Conservation (phyloP, 2,797 vertebrate species). For the Protosalanx chinensis region DNA sequence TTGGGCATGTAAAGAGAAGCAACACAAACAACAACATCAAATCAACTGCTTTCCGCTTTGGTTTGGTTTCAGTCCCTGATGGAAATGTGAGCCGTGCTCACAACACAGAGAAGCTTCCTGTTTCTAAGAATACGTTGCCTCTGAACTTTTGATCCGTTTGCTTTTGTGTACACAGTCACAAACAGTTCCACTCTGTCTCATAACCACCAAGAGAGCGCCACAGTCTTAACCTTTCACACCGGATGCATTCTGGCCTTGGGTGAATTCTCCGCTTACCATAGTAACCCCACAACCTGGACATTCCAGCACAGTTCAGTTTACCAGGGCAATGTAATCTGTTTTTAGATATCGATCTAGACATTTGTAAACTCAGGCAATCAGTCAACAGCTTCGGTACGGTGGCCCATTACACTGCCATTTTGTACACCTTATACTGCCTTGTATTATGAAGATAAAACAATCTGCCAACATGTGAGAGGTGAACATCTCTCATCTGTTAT, state of each 20-base stretch:
- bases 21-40: slow-evolving; percentile 8
- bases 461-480: too few species aligned
- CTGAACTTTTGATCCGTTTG: slow-evolving; percentile 55
- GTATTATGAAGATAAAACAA: neutral
- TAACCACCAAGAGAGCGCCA: slow-evolving; percentile 64
- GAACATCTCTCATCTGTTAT: too few species aligned
- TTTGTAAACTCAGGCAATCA: too few species aligned
- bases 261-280: neutral
- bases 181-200: slow-evolving; percentile 60
- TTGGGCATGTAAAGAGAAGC: slow-evolving; percentile 4
- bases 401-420: too few species aligned
- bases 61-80: slow-evolving; percentile 42
- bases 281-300: neutral
- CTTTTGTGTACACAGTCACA: slow-evolving; percentile 47
- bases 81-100: slow-evolving; percentile 49
- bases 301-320: too few species aligned
- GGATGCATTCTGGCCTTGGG: neutral
- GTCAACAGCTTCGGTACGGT: too few species aligned
- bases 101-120: slow-evolving; percentile 57
- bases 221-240: slow-evolving; percentile 18
- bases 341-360: too few species aligned
- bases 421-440: neutral
- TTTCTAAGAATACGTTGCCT: slow-evolving; percentile 68
- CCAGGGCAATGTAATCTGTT: too few species aligned
- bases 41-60: slow-evolving; percentile 11